These are phyloP conservation scores for Pristionchus mayeri DNA, from an alignment of 2,888 invertebrate species.

Conservation along the genomic window DNA sequence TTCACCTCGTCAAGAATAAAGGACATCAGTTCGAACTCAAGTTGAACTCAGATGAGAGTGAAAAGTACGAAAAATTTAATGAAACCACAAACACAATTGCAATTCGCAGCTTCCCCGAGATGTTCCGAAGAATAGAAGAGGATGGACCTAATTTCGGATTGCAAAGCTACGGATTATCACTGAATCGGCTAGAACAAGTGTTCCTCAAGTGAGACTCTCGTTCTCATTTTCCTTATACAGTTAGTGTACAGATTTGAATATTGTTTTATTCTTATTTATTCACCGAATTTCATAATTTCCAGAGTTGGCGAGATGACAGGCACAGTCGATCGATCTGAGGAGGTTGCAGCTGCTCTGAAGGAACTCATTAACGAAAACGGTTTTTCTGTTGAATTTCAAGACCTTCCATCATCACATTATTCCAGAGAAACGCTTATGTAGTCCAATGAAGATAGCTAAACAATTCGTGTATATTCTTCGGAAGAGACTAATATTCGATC, in stretches of 20 bases:
- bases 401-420: no score
- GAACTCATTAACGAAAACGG: slow-evolving; percentile 17
- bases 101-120: neutral
- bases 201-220: slow-evolving; percentile 43
- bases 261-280: neutral
- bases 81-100: neutral
- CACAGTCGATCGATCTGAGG: neutral
- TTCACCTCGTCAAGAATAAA: slow-evolving; percentile 40
- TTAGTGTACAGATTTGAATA: no score
- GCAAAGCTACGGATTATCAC: slow-evolving; percentile 17
- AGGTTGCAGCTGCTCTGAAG: neutral
- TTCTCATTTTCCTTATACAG: no score
- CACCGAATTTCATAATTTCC: neutral
- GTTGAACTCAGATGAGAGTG: neutral
- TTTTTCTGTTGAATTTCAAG: no score
- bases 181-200: slow-evolving; percentile 9
- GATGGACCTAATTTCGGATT: neutral
- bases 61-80: neutral
- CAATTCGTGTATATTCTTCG: neutral
- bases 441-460: neutral
- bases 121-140: neutral
- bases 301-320: slow-evolving; percentile 31
- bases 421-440: neutral
- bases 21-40: slow-evolving; percentile 59
- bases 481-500: neutral